Conservation (phyloP, 2,888 invertebrate genomes). For the Fabriciana adippe region DNA sequence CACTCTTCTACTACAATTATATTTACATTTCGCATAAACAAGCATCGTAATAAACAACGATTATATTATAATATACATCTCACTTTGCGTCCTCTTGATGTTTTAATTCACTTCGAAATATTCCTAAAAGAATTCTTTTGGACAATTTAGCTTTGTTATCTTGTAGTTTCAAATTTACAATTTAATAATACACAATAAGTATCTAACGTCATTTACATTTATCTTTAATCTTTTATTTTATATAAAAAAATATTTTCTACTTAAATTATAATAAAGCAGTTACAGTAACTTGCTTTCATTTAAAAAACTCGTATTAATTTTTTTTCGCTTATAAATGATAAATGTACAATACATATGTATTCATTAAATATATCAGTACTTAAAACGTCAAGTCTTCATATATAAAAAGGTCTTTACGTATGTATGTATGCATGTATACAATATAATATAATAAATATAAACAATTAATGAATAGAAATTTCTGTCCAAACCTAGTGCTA, state of each 20-base stretch:
- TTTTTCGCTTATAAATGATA: no score
- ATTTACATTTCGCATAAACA: slow-evolving; percentile 33
- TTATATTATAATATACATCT: slow-evolving; percentile 13
- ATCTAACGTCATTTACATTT: slow-evolving; percentile 22
- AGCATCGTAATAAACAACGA: slow-evolving; percentile 20
- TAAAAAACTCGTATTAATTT: no score
- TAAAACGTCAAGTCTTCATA: no score
- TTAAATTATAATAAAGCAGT: background rate
- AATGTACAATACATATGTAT: no score
- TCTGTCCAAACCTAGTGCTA: no score
- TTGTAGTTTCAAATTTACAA: slow-evolving; percentile 21
- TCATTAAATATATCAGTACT: no score
- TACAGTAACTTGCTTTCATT: no score
- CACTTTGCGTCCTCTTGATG: slow-evolving; percentile 26
- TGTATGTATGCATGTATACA: no score
- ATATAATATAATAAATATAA: no score
- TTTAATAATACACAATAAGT: slow-evolving; percentile 6
- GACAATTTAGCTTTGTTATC: slow-evolving; percentile 15
- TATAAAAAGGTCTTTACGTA: no score
- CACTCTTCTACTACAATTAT: slow-evolving; percentile 17
- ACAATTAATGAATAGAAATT: no score
- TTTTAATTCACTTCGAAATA: slow-evolving; percentile 17
- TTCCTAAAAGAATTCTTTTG: slow-evolving; percentile 19
- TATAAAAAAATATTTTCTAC: slow-evolving; percentile 8
- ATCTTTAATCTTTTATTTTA: slow-evolving; percentile 14